phyloP scores from a whole-genome alignment of 2,888 invertebrate species.

The Panorpa germanica region DNA sequence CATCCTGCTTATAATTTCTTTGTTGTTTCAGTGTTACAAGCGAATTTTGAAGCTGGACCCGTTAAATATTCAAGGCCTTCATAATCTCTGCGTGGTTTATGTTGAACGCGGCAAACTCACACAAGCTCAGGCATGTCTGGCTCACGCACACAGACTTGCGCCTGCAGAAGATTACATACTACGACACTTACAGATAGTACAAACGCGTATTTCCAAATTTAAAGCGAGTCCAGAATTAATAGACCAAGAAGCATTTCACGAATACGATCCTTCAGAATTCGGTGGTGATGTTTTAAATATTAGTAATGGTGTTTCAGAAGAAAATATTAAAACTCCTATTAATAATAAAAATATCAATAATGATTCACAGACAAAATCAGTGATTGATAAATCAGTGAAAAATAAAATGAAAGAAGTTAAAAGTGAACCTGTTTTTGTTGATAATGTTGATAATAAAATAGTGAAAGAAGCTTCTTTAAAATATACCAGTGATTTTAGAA shows the following conservation, averaged over 20 bases:
- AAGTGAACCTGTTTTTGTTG: too few relatives aligned
- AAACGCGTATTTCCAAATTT: constrained; percentile 35
- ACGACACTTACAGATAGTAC: constrained; percentile 77
- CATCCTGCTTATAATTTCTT: too few relatives aligned
- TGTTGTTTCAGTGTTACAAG: constrained; percentile 75
- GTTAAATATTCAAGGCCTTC: constrained; percentile 81
- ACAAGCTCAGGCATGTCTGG: constrained; percentile 71
- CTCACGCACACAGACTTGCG: constrained; percentile 60
- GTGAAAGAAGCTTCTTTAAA: too few relatives aligned
- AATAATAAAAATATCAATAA: too few relatives aligned
- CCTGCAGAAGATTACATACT: constrained; percentile 84
- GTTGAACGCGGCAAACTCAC: constrained; percentile 78
- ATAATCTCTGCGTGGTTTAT: constrained; percentile 90
- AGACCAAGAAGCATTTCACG: constrained; percentile 21
- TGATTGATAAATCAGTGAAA: too few relatives aligned
- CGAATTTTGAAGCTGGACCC: constrained; percentile 75
- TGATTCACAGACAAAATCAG: too few relatives aligned
- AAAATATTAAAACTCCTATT: too few relatives aligned
- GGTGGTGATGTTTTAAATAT: too few relatives aligned
- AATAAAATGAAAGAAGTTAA: too few relatives aligned
- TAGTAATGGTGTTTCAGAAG: too few relatives aligned
- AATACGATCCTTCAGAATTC: constrained; percentile 23
- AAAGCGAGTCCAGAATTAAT: constrained; percentile 18
- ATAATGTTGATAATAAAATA: too few relatives aligned
- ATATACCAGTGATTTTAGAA: too few relatives aligned